phyloP scores from a whole-genome alignment of 2,888 invertebrate species.

The Hoplodrina blanda region DNA sequence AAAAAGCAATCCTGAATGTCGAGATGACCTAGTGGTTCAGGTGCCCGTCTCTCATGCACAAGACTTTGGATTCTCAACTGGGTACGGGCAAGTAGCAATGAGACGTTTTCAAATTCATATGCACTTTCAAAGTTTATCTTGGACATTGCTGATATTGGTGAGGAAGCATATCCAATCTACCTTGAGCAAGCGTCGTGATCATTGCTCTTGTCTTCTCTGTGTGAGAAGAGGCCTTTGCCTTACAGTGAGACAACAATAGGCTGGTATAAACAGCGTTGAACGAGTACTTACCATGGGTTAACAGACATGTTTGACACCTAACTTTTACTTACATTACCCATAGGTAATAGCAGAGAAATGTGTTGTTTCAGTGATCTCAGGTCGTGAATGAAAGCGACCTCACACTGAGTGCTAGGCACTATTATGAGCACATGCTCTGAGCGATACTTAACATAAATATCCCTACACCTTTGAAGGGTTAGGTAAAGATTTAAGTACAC shows the following conservation, averaged over 20 bases:
- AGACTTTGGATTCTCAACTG: too few species aligned
- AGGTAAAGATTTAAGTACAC: constrained; percentile 25
- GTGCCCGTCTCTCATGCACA: too few species aligned
- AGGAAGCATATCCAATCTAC: too few species aligned
- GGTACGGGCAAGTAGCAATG: too few species aligned
- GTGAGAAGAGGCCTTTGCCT: too few species aligned
- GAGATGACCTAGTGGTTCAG: too few species aligned
- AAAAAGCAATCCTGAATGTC: background rate
- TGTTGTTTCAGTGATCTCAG: constrained; percentile 31
- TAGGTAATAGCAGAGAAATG: constrained; percentile 35
- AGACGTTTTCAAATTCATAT: too few species aligned
- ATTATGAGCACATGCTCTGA: constrained; percentile 24
- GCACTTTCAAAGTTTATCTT: too few species aligned
- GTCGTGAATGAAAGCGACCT: constrained; percentile 43
- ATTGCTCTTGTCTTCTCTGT: too few species aligned
- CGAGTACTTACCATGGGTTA: constrained; percentile 1
- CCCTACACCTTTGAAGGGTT: background rate
- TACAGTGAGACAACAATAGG: too few species aligned
- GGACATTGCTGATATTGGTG: too few species aligned
- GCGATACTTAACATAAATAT: constrained; percentile 48
- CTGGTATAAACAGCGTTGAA: background rate
- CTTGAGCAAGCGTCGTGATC: too few species aligned
- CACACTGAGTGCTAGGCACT: constrained; percentile 5
- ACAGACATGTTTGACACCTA: constrained; percentile 7
- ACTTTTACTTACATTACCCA: constrained; percentile 31